phyloP scores from a whole-genome alignment of 2,113 vertebrate genomes.

The Psilopogon haemacephalus region DNA sequence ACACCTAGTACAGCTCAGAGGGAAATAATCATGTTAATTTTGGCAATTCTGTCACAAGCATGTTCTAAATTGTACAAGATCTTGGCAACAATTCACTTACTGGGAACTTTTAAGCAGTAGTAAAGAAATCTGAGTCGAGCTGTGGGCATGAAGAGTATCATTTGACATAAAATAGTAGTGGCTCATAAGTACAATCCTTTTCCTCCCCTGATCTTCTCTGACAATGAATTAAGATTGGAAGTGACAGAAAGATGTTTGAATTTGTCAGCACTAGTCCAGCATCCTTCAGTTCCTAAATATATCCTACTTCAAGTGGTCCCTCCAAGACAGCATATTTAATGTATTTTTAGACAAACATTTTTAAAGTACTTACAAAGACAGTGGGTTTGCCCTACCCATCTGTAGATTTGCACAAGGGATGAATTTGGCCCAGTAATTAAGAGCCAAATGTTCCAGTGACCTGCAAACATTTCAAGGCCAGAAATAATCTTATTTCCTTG shows the following conservation, averaged over 20 bases:
- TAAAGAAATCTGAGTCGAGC: background rate
- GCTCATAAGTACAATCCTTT: background rate
- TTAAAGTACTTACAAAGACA: background rate
- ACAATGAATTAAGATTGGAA: background rate
- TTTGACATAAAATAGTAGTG: background rate
- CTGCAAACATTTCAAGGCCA: background rate
- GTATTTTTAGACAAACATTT: background rate
- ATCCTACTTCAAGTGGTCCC: background rate
- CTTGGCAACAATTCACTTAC: background rate
- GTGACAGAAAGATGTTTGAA: background rate
- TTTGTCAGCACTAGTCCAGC: background rate
- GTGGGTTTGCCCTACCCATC: background rate
- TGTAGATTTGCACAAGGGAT: background rate
- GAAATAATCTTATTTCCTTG: background rate
- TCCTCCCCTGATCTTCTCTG: background rate
- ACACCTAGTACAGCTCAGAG: background rate
- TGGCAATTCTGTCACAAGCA: background rate
- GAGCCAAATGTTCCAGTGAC: background rate
- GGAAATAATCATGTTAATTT: background rate
- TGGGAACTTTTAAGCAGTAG: background rate
- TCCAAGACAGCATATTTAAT: background rate
- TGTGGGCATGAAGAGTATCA: background rate
- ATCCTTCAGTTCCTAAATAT: background rate
- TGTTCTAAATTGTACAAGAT: background rate
- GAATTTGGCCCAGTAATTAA: background rate